Base-by-base conservation (phyloP, 2,797 vertebrate genomes). In the Eutrigla gurnardus region DNA sequence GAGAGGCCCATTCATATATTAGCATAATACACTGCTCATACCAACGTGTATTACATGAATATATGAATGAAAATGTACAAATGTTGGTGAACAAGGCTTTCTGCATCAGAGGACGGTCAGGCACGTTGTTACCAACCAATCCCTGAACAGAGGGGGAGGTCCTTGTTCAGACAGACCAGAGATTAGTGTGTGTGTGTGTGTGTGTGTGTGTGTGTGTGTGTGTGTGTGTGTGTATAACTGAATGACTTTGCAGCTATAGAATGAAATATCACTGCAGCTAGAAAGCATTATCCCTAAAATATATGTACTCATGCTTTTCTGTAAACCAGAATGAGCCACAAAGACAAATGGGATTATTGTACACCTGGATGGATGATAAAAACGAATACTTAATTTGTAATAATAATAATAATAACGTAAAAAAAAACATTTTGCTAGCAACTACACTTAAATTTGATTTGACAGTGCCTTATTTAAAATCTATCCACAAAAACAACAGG, bases 1-100 rank as follows among this genome's bases (percentile, higher is more conserved):
- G 46, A 65, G 78, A 37, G 32, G 7, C 42, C 15, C 59, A 58
- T 37, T 5, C 63, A 54, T 7, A 66, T 32, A 49, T 46, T 3
- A 69, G 12, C 13, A 47, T 45, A 37, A 60, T 33, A 49, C 40
- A 63, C 10, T 14, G 50, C 59, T 70, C 25, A 71, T 58, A 54
- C 84, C 72, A 86, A 84, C 25, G 25, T 85, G 83, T 76, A 61
- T 71, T 17, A 58, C 36, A 70, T 65, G 35, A 64, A 69, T 57
- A 80, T 66, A 74, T 88, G 88, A 88, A 88, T 91, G 86, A 70
- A 87, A 73, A 75, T 57, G 72, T 33, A 36, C 35, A 65, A 35
- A 62, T 60, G 17, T 54, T 53, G 15, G 15, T 73, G 52, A 70
- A 49, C 64, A 40, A 5, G 25, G 50, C 18, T 62, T 59, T 57